Base-by-base conservation (phyloP, 2,797 vertebrate species). In the Spheniscus humboldti region DNA sequence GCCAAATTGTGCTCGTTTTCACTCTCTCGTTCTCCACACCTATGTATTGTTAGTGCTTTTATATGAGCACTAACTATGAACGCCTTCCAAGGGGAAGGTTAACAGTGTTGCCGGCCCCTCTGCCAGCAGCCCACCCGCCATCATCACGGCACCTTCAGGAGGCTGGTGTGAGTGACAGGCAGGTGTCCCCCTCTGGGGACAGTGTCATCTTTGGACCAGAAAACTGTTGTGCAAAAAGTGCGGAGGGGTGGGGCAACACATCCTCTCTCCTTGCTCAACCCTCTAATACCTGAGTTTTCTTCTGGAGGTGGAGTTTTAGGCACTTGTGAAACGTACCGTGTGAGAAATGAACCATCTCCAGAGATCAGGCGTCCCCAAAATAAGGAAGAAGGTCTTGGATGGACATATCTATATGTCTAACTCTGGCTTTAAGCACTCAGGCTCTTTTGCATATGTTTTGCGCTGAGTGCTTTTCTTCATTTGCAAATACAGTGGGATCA, bases 81-180 rank as follows among this genome's bases (percentile, higher is more conserved):
- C 0, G 1, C 13, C 48, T 90, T 79, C 37, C 77, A 64, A 28
- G 30, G 17, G 47, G 11, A 67, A 56, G 13, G 18, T 31, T 47
- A 39, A 74, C 5, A 33, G 15, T 0, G 0, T 18, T 50, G n/a
- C 33, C 5, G 7, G 23, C 7, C 25, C 13, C 25, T 53, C 41
- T 75, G 31, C 30, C 50, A 33, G 19, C 28, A 78, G 14, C 35
- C 30, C 35, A 27, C 10, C 27, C 10, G 7, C 23, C 25, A 22
- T 10, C 33, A 43, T 12, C 55, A 13, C 1, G 23, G 17, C 10
- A 47, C 20, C 33, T 62, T 47, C 24, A 15, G 22, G 79, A n/a
- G 47, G 35, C 22, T 47, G 35, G 25, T 13, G 4, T 27, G 62
- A 47, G 27, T 24, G 31, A 37, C 35, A 47, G 33, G 27, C 17